phyloP scores from a whole-genome alignment of 2,888 invertebrate species.

The Cephus spinipes region DNA sequence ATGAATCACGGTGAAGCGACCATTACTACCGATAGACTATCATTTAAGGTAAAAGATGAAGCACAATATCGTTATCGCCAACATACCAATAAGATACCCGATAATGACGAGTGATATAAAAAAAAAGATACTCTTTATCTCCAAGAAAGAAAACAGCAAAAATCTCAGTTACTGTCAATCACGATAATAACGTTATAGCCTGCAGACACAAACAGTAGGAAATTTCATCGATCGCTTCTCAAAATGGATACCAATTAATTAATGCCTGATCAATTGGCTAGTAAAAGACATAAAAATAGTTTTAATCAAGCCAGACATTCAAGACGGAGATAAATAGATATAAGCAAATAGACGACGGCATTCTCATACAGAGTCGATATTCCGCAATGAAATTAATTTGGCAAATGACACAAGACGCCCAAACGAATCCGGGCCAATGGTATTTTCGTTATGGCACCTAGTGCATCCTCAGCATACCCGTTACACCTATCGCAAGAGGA shows the following conservation, averaged over 20 bases:
- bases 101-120: background rate
- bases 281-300: background rate
- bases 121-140: background rate
- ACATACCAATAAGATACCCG: background rate
- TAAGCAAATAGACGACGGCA: background rate
- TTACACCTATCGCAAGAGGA: background rate
- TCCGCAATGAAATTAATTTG: background rate
- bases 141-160: background rate
- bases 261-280: background rate
- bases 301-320: background rate
- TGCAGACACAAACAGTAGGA: background rate
- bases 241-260: background rate
- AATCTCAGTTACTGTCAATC: background rate
- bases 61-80: background rate
- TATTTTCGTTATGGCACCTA: slow-evolving; percentile 25
- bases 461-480: background rate
- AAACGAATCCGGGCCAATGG: slow-evolving; percentile 28
- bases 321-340: background rate
- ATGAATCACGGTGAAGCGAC: background rate
- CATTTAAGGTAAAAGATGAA: background rate
- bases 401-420: background rate
- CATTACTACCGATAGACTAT: background rate
- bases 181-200: background rate
- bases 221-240: background rate
- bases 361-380: background rate